Evolutionary conservation across 2,113 vertebrate genomes (phyloP).

Genomic region (Psilopogon haemacephalus): DNA sequence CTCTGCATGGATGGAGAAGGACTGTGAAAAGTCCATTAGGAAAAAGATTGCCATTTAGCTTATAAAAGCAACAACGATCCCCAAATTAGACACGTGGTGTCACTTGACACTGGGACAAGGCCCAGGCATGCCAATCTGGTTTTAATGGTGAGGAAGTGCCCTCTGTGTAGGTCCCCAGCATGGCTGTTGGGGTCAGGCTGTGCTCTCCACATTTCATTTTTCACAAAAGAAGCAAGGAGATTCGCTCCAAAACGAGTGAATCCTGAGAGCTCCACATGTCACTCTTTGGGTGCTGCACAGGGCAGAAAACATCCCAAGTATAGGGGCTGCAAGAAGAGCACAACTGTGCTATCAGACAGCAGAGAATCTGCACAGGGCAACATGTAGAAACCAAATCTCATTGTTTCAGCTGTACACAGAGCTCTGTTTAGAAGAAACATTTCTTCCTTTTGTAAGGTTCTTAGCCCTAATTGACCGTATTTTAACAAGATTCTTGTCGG

Average conservation of each 20-base stretch:
- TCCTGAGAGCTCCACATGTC: neutral
- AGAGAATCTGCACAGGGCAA: neutral
- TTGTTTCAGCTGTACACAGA: neutral
- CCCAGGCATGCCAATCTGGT: neutral
- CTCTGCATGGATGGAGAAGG: neutral
- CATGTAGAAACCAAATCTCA: rapidly evolving
- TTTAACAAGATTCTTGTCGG: neutral
- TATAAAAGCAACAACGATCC: neutral
- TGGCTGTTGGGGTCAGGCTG: neutral
- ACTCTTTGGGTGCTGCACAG: neutral
- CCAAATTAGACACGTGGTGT: neutral
- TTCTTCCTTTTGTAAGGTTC: neutral
- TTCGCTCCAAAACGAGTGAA: neutral
- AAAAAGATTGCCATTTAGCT: neutral
- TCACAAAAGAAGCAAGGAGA: neutral
- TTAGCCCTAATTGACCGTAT: neutral
- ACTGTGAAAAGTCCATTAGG: neutral
- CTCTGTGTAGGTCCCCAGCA: rapidly evolving
- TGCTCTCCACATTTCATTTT: neutral
- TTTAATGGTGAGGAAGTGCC: neutral
- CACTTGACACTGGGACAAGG: neutral
- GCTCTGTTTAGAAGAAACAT: neutral
- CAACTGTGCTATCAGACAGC: neutral
- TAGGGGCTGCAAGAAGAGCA: neutral
- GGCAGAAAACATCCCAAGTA: rapidly evolving